Conservation (phyloP, 1,140 invertebrate genomes). For the Akabosia matsudoensis region DNA sequence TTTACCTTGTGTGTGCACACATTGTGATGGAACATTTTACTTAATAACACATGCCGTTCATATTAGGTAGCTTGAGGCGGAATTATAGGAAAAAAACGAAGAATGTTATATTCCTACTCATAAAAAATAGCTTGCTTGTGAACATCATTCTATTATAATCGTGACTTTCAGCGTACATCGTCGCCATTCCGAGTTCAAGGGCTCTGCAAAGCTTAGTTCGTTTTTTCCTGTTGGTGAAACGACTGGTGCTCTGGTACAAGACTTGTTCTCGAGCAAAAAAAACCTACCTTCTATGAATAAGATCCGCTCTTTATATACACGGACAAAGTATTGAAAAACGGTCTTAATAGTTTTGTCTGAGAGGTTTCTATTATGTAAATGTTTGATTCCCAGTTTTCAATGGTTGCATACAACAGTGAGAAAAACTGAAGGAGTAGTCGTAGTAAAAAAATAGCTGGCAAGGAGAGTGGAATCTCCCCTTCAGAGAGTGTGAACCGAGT, state of each 20-base stretch:
- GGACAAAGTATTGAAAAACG: background rate
- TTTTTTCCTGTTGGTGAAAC: slow-evolving; percentile 8
- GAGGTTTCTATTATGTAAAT: background rate
- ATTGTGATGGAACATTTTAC: background rate
- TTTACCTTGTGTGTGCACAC: background rate
- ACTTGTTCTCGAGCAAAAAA: background rate
- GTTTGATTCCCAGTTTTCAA: background rate
- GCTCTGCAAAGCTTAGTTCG: slow-evolving; percentile 9
- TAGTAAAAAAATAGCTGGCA: background rate
- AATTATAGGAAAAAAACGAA: background rate
- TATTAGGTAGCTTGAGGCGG: background rate
- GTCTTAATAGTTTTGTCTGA: background rate
- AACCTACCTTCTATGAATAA: too few species aligned
- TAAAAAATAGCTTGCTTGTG: too few species aligned
- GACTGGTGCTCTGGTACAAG: background rate
- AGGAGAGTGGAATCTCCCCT: slow-evolving; percentile 10
- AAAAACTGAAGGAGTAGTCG: background rate
- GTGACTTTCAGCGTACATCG: background rate
- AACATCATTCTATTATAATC: slow-evolving; percentile 9
- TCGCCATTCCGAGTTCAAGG: slow-evolving; percentile 21
- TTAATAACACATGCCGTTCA: background rate
- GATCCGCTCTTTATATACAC: background rate
- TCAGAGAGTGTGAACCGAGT: background rate
- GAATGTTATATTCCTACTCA: too few species aligned
- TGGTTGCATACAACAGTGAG: background rate